Conservation (phyloP, 2,113 vertebrate genomes). For the Leucoraja erinaceus region DNA sequence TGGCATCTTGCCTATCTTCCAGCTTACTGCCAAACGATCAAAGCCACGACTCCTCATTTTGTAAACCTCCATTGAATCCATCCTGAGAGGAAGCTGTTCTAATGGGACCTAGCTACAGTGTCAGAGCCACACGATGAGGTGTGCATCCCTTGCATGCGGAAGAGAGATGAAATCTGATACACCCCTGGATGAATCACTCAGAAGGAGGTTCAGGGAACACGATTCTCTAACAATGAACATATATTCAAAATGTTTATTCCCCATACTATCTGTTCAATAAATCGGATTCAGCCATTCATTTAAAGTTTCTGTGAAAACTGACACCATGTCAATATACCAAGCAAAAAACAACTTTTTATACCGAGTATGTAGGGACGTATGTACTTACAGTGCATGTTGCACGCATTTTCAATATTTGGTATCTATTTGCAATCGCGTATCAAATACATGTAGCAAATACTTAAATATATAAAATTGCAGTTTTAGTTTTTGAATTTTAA, state of each 20-base stretch:
- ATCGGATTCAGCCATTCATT: not conserved
- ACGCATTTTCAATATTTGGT: not conserved
- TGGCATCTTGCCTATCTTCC: not conserved
- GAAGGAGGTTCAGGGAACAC: not conserved
- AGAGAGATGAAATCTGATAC: not conserved
- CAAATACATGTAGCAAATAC: not conserved
- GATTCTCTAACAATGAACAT: not conserved
- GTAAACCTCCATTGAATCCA: not conserved
- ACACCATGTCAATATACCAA: not conserved
- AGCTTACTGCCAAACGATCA: not conserved
- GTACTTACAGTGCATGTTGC: not conserved
- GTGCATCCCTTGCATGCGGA: not conserved
- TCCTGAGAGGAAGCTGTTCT: not conserved
- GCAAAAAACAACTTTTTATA: not conserved
- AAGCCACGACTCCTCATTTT: not conserved
- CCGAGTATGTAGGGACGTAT: not conserved
- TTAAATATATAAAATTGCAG: not conserved
- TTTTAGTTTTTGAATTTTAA: not conserved
- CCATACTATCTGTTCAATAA: not conserved
- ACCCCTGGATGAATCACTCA: not conserved
- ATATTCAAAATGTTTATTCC: not conserved
- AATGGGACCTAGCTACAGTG: not conserved
- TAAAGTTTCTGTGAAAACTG: not conserved
- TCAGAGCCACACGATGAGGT: not conserved
- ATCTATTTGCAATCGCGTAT: not conserved